phyloP scores from a whole-genome alignment of 2,797 vertebrate species.

The Pyrocephalus nanus region DNA sequence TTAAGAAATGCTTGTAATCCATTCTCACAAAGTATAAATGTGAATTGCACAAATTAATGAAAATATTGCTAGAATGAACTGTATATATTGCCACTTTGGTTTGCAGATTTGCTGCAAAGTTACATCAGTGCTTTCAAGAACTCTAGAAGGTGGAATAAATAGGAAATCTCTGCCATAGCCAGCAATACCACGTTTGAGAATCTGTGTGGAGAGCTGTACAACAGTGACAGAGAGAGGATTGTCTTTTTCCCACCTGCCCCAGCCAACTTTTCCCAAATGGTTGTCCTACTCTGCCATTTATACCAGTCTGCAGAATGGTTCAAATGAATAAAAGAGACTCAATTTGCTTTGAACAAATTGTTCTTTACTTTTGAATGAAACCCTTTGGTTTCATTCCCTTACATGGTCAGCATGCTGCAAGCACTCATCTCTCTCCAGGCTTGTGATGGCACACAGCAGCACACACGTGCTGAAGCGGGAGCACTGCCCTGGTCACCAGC shows the following conservation, averaged over 20 bases:
- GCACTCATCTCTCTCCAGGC: not conserved
- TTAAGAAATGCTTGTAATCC: not conserved
- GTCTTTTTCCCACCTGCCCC: not conserved
- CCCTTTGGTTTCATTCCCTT: not conserved
- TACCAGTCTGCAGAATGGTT: not conserved
- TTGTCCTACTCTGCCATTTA: not conserved
- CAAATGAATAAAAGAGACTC: not conserved
- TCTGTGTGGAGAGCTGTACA: not conserved
- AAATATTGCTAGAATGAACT: not conserved
- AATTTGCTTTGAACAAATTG: not conserved
- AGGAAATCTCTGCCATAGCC: not conserved
- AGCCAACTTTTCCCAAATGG: not conserved
- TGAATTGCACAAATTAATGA: not conserved
- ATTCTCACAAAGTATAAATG: not conserved
- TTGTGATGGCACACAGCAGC: rapidly evolving
- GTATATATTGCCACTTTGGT: not conserved
- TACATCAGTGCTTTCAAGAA: not conserved
- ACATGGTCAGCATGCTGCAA: rapidly evolving
- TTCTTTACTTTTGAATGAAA: not conserved
- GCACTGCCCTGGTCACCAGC: not conserved
- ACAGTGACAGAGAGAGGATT: not conserved
- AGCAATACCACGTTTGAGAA: not conserved
- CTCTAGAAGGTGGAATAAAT: not conserved
- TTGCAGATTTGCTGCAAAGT: not conserved
- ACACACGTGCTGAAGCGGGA: not conserved